phyloP scores from a whole-genome alignment of 1,140 invertebrate genomes.

The Brachystomella parvula region DNA sequence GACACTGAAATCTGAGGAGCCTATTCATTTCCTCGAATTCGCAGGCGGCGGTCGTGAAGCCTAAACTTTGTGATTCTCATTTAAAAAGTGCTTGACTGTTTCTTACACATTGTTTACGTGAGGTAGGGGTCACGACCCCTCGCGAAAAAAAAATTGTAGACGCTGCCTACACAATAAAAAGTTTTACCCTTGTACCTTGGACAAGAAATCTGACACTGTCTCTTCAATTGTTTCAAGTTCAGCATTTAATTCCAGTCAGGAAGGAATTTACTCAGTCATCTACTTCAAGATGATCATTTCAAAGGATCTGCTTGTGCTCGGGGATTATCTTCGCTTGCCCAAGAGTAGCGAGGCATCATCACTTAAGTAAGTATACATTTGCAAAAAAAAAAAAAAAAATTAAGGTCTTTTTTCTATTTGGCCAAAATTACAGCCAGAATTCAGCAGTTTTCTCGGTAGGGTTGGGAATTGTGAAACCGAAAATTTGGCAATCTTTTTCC shows the following conservation, averaged over 20 bases:
- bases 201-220: background rate
- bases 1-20: background rate
- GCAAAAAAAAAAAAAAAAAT: background rate
- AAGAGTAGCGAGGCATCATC: slow-evolving; percentile 27
- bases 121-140: background rate
- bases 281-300: slow-evolving; percentile 31
- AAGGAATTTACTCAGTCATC: background rate
- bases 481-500: too few species aligned
- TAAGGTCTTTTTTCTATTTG: background rate
- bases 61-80: background rate
- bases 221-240: background rate
- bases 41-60: background rate
- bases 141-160: background rate
- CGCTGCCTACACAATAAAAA: too few species aligned
- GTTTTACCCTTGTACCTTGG: background rate
- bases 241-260: background rate
- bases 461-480: too few species aligned
- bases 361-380: slow-evolving; percentile 30
- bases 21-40: background rate
- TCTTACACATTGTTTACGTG: background rate
- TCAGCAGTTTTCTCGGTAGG: background rate
- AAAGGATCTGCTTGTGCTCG: slow-evolving; percentile 35
- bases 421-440: background rate
- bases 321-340: slow-evolving; percentile 34
- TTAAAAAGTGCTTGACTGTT: background rate